Percentiles rank a stretch among this genome's conserved stretches.
These are phyloP conservation scores for Heteractis magnifica DNA, from an alignment of 92 coral and sea anemone species.

Conservation along the genomic window DNA sequence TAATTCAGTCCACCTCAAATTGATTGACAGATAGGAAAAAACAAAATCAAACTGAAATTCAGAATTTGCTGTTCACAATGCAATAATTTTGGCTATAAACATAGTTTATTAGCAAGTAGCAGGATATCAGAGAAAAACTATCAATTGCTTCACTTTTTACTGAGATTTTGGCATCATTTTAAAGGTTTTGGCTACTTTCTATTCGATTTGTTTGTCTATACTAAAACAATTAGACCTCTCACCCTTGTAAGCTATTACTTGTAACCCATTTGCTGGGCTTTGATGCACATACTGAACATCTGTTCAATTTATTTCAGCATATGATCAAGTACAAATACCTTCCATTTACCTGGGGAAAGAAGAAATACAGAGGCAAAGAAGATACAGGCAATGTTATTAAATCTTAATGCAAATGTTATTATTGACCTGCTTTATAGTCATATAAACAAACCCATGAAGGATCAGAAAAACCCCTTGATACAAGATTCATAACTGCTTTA, in stretches of 20 bases:
- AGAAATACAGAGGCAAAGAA: slow-evolving; percentile 90
- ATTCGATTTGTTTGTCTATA: too few relatives aligned
- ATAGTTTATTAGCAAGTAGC: too few relatives aligned
- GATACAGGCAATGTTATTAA: slow-evolving; percentile 81
- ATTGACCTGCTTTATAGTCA: neutral
- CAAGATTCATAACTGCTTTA: neutral
- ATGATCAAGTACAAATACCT: slow-evolving; percentile 92
- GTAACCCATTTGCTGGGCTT: too few relatives aligned
- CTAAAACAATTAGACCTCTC: too few relatives aligned
- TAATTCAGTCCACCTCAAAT: neutral
- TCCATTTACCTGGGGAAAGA: slow-evolving; percentile 93
- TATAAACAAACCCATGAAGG: neutral
- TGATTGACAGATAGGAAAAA: neutral
- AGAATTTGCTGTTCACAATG: neutral
- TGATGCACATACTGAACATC: neutral
- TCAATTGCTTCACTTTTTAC: too few relatives aligned
- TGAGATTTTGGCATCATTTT: too few relatives aligned
- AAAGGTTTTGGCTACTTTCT: too few relatives aligned
- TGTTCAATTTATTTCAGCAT: slow-evolving; percentile 62
- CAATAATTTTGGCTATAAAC: neutral
- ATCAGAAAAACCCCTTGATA: neutral
- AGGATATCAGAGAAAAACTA: too few relatives aligned
- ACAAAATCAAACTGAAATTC: neutral
- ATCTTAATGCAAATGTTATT: slow-evolving; percentile 47
- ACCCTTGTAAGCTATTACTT: too few relatives aligned